These are phyloP conservation scores for Tiliacea citrago DNA, from an alignment of 2,888 invertebrate species.

Conservation along the genomic window DNA sequence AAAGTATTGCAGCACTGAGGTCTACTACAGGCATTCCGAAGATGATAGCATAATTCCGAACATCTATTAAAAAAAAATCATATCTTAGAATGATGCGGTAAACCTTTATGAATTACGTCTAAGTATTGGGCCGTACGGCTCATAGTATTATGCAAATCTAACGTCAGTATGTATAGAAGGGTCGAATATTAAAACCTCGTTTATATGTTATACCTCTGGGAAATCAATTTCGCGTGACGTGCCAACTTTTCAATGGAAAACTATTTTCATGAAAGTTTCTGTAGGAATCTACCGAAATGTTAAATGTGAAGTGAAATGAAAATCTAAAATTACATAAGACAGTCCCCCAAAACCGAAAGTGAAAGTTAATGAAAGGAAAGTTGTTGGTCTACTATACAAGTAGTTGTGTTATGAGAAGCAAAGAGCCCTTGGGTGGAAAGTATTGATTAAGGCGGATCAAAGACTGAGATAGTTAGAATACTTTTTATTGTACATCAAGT, in stretches of 20 bases:
- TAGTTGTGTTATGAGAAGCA: neutral
- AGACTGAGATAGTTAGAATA: neutral
- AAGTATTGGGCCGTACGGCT: neutral
- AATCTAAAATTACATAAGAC: too few species aligned
- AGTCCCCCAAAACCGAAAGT: too few species aligned
- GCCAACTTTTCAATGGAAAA: slow-evolving; percentile 13
- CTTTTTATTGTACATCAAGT: neutral
- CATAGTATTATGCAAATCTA: slow-evolving; percentile 34
- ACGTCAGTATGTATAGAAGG: slow-evolving; percentile 19
- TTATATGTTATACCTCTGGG: slow-evolving; percentile 29
- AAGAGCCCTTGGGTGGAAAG: neutral
- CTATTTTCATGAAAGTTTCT: slow-evolving; percentile 9
- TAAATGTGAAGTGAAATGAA: neutral
- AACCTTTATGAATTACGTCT: neutral
- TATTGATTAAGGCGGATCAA: neutral
- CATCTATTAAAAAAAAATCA: neutral
- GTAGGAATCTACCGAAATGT: neutral
- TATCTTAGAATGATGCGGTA: neutral
- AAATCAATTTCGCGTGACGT: slow-evolving; percentile 34
- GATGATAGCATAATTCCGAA: neutral
- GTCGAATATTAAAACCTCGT: slow-evolving; percentile 37
- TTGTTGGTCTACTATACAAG: neutral
- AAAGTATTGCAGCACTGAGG: neutral
- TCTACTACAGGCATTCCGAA: neutral
- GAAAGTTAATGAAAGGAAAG: neutral